These are phyloP conservation scores for Eurystomus gularis DNA, from an alignment of 2,113 vertebrate species.

Conservation along the genomic window DNA sequence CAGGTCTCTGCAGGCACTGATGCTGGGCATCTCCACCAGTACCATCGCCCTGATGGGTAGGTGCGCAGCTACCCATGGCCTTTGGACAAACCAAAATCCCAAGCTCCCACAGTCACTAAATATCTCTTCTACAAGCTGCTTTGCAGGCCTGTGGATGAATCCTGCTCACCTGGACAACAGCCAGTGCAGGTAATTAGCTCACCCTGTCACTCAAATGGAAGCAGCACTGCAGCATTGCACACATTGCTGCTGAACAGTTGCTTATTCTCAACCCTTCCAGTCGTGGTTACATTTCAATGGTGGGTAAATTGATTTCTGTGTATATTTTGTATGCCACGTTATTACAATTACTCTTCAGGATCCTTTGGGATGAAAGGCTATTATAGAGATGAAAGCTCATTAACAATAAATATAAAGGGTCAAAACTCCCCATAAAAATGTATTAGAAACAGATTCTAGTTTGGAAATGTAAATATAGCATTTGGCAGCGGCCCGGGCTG, in stretches of 20 bases:
- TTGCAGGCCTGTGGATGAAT: not conserved
- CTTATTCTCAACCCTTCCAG: not conserved
- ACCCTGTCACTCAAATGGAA: not conserved
- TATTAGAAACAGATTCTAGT: slow-evolving; percentile 64
- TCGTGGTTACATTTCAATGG: not conserved
- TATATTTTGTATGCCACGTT: slow-evolving; percentile 37
- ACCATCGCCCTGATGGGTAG: not conserved
- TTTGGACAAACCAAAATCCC: not conserved
- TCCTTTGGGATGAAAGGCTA: slow-evolving; percentile 60
- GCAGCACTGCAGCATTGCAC: not conserved
- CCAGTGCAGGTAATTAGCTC: not conserved
- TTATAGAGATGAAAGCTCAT: slow-evolving; percentile 59
- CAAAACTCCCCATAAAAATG: slow-evolving; percentile 57
- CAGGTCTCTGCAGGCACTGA: not conserved
- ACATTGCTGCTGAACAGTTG: not conserved
- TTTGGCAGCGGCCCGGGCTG: slow-evolving; percentile 7
- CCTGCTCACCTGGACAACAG: not conserved
- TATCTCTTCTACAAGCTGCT: not conserved
- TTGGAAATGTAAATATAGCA: slow-evolving; percentile 59
- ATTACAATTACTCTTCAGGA: slow-evolving; percentile 50
- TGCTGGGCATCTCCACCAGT: not conserved
- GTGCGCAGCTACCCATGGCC: not conserved
- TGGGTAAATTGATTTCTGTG: slow-evolving; percentile 45
- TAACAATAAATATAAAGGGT: slow-evolving; percentile 67
- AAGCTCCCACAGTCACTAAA: not conserved